A percentile compares a stretch with the other conserved stretches of the same genome.
These are phyloP conservation scores for Rhinopomastus cyanomelas DNA, from an alignment of 2,113 vertebrate species.

Conservation along the genomic window DNA sequence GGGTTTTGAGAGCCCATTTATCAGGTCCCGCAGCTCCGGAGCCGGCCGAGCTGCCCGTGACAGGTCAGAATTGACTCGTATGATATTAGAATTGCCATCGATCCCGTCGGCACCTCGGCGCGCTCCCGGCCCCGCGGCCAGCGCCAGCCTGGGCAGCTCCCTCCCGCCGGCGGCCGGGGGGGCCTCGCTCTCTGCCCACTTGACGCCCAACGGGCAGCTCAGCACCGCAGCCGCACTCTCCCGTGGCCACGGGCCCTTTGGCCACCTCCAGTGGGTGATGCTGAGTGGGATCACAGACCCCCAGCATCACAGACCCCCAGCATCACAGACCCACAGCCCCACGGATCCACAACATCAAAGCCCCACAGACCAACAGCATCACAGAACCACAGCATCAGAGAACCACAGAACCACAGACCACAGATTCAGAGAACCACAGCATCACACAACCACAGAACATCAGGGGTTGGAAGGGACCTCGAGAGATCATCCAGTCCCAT, in stretches of 20 bases:
- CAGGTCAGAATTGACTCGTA: conserved; percentile 71
- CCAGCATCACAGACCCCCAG: too few relatives aligned
- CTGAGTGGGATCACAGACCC: not conserved
- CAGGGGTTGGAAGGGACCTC: too few relatives aligned
- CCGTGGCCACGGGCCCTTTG: fast-evolving
- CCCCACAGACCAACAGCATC: too few relatives aligned
- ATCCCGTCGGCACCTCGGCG: conserved; percentile 67
- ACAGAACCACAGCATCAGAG: too few relatives aligned
- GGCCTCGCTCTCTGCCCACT: fast-evolving
- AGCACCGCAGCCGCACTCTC: fast-evolving
- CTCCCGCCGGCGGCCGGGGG: too few relatives aligned
- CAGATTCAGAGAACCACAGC: too few relatives aligned
- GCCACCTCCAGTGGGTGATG: not conserved
- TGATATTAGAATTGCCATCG: conserved; percentile 74
- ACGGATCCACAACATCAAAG: too few relatives aligned
- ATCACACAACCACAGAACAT: too few relatives aligned
- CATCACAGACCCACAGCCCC: too few relatives aligned
- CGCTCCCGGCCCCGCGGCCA: conserved; percentile 24
- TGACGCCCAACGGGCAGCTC: fast-evolving
- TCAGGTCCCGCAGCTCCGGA: conserved; percentile 61
- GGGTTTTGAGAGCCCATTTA: conserved; percentile 66
- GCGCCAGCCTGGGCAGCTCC: not conserved
- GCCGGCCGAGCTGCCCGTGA: conserved; percentile 57
- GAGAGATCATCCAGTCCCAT: too few relatives aligned
- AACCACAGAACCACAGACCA: too few relatives aligned